phyloP scores from a whole-genome alignment of 1,140 invertebrate species.

The Drosophila tani region DNA sequence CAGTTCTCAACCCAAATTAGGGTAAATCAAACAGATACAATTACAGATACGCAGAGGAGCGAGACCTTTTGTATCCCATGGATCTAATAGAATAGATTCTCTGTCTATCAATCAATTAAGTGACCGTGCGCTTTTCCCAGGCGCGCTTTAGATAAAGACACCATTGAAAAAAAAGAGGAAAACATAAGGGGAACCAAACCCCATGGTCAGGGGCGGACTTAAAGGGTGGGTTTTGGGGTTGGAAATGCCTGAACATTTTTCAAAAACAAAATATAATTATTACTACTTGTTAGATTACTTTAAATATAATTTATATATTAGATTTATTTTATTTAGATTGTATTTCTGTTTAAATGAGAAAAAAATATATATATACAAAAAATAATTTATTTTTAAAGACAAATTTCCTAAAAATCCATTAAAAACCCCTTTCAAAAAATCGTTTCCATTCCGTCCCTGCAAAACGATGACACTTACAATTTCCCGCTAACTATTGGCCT shows the following conservation, averaged over 20 bases:
- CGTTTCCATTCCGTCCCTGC: background rate
- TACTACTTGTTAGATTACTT: background rate
- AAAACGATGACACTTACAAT: conserved; percentile 65
- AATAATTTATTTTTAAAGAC: background rate
- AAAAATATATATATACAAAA: background rate
- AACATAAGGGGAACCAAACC: conserved; percentile 41
- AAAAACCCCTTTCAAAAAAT: background rate
- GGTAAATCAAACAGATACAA: conserved; percentile 63
- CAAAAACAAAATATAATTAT: too few relatives aligned
- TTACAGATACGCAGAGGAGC: conserved; percentile 14
- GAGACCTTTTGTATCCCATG: conserved; percentile 58
- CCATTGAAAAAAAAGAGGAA: conserved; percentile 29
- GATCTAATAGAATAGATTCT: conserved; percentile 34
- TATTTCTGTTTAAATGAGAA: too few relatives aligned
- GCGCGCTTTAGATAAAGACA: conserved; percentile 71
- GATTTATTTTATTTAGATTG: too few relatives aligned
- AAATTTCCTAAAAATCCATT: too few relatives aligned
- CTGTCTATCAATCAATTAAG: conserved; percentile 71
- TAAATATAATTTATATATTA: too few relatives aligned
- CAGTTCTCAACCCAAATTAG: conserved; percentile 53
- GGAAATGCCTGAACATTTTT: background rate
- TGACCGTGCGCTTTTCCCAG: conserved; percentile 70
- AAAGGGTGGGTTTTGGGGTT: background rate
- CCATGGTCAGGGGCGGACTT: background rate
- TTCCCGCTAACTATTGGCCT: conserved; percentile 54